These are phyloP conservation scores for Macrosiphum euphorbiae DNA, from an alignment of 2,888 invertebrate genomes.

Conservation along the genomic window DNA sequence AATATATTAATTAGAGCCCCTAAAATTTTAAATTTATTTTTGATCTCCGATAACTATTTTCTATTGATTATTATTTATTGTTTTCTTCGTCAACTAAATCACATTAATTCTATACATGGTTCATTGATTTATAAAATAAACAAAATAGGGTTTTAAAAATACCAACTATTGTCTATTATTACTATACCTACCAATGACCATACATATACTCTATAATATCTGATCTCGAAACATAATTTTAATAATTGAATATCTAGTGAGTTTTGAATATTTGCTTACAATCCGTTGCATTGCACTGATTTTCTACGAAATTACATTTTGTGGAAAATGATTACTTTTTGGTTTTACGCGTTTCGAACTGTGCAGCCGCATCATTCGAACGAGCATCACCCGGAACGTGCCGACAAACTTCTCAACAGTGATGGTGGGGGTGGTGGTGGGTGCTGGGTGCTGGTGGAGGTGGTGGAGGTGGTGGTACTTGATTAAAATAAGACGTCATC, in stretches of 20 bases:
- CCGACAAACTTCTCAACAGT: conserved; percentile 40
- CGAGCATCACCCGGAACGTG: conserved; percentile 15
- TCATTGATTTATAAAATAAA: neutral
- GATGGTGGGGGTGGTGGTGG: neutral
- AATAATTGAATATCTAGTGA: neutral
- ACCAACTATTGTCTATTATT: neutral
- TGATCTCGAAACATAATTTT: neutral
- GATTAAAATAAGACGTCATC: conserved; percentile 64
- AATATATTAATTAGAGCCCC: neutral
- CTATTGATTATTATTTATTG: neutral
- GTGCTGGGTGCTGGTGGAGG: too few species aligned
- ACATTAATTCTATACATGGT: neutral
- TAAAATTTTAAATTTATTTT: neutral
- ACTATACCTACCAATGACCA: neutral
- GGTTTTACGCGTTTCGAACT: conserved; percentile 9
- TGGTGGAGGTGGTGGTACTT: conserved; percentile 1
- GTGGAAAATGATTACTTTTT: conserved; percentile 41
- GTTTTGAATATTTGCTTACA: neutral
- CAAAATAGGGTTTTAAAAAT: neutral
- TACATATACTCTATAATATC: neutral
- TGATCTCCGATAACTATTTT: neutral
- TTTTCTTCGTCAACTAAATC: neutral
- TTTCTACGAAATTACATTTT: conserved; percentile 27
- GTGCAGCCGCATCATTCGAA: neutral
- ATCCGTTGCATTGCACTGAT: neutral